phyloP scores from a whole-genome alignment of 2,888 invertebrate species.

The Pediacus dermestoides region DNA sequence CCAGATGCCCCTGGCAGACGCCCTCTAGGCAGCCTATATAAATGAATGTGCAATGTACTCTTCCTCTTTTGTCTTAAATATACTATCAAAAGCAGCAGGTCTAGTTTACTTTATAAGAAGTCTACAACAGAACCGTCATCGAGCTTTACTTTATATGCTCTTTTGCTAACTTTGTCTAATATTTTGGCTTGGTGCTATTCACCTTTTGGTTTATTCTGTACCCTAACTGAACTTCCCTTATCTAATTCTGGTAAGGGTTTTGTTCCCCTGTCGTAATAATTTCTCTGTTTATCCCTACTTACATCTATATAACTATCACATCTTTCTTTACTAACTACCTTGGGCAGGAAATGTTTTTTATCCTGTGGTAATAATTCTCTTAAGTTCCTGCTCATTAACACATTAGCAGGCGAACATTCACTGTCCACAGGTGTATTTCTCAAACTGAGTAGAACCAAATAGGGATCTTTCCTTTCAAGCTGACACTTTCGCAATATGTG shows the following conservation, averaged over 20 bases:
- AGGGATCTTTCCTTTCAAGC: too few relatives aligned
- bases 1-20: too few relatives aligned
- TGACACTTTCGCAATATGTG: conserved; percentile 17
- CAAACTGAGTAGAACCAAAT: too few relatives aligned
- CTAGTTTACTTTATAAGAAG: too few relatives aligned
- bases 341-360: conserved; percentile 3
- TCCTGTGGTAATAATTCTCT: conserved; percentile 13
- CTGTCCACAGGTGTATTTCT: too few relatives aligned
- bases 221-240: neutral
- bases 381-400: conserved; percentile 26
- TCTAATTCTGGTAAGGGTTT: conserved; percentile 6
- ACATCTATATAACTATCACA: conserved; percentile 5
- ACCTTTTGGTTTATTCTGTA: conserved; percentile 1
- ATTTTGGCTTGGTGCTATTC: conserved; percentile 4
- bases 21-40: too few relatives aligned
- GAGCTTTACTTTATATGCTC: conserved; percentile 9
- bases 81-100: too few relatives aligned
- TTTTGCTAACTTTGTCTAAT: conserved; percentile 7
- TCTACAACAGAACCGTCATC: conserved; percentile 8
- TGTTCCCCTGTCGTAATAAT: conserved; percentile 6
- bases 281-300: conserved; percentile 6
- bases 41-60: too few relatives aligned
- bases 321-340: conserved; percentile 5
- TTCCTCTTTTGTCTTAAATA: too few relatives aligned
- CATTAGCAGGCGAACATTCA: conserved; percentile 23